A percentile compares a stretch with the other conserved stretches of the same genome.
Evolutionary conservation across 2,888 invertebrate genomes (phyloP).

Genomic region (Cremastinae sp.): DNA sequence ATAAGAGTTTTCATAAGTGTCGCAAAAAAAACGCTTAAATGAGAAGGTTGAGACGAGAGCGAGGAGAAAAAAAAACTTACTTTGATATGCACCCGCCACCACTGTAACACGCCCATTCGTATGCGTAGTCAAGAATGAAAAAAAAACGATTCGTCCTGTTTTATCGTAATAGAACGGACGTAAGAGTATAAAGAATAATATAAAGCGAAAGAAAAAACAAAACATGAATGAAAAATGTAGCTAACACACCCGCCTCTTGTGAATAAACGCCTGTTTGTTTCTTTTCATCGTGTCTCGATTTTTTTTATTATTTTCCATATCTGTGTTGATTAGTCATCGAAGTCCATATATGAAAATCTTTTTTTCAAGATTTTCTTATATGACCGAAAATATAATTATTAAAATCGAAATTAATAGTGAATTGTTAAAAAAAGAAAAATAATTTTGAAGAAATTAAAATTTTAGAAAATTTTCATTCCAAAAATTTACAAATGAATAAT

Average conservation of each 20-base stretch:
- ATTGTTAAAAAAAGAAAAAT: too few relatives aligned
- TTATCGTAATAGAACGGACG: slow-evolving; percentile 71
- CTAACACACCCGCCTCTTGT: slow-evolving; percentile 79
- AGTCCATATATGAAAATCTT: too few relatives aligned
- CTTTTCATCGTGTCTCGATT: slow-evolving; percentile 70
- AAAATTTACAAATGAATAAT: too few relatives aligned
- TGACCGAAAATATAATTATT: too few relatives aligned
- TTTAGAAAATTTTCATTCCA: too few relatives aligned
- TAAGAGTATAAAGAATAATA: slow-evolving; percentile 59
- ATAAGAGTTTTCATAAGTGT: too few relatives aligned
- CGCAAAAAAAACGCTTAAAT: slow-evolving; percentile 5
- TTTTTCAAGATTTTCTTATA: too few relatives aligned
- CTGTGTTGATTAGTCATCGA: too few relatives aligned
- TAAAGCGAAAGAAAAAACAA: slow-evolving; percentile 63
- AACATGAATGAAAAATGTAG: slow-evolving; percentile 77
- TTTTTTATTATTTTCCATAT: not conserved
- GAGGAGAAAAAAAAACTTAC: slow-evolving; percentile 62
- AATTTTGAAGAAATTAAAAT: too few relatives aligned
- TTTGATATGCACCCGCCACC: slow-evolving; percentile 73
- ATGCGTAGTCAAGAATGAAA: slow-evolving; percentile 70
- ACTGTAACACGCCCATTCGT: slow-evolving; percentile 75
- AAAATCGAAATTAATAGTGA: too few relatives aligned
- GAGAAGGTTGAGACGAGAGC: slow-evolving; percentile 51
- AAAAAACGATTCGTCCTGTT: slow-evolving; percentile 66
- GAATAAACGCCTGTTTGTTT: slow-evolving; percentile 81